These are phyloP conservation scores for Lethocerus indicus DNA, from an alignment of 1,140 invertebrate genomes.

Conservation along the genomic window DNA sequence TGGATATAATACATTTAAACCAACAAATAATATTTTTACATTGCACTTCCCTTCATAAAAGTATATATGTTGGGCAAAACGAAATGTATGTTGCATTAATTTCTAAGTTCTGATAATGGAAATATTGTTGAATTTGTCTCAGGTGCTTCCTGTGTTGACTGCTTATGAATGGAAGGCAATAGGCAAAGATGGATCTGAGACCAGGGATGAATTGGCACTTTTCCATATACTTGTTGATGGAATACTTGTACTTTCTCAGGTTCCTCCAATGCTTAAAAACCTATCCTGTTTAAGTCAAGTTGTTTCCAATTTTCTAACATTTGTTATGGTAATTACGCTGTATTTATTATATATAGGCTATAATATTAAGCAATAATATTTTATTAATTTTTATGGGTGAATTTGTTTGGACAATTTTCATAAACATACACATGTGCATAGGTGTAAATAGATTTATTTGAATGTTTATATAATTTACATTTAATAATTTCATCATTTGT, in stretches of 20 bases:
- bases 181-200: background rate
- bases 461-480: too few relatives aligned
- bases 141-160: background rate
- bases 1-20: background rate
- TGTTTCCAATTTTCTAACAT: conserved; percentile 3
- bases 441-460: background rate
- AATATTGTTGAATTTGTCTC: background rate
- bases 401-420: background rate
- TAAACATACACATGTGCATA: background rate
- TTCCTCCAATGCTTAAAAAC: conserved; percentile 1
- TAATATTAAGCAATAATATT: too few relatives aligned
- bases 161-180: background rate
- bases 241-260: background rate
- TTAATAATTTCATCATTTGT: too few relatives aligned
- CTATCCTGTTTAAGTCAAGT: background rate
- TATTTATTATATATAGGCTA: too few relatives aligned
- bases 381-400: conserved; percentile 3
- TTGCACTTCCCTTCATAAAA: background rate
- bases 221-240: background rate
- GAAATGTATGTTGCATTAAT: background rate
- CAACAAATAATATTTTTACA: background rate
- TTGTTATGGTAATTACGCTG: too few relatives aligned
- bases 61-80: background rate
- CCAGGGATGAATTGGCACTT: background rate
- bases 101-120: background rate